Evolutionary conservation across 2,797 vertebrate genomes (phyloP).

Genomic region (Eremophila alpestris): DNA sequence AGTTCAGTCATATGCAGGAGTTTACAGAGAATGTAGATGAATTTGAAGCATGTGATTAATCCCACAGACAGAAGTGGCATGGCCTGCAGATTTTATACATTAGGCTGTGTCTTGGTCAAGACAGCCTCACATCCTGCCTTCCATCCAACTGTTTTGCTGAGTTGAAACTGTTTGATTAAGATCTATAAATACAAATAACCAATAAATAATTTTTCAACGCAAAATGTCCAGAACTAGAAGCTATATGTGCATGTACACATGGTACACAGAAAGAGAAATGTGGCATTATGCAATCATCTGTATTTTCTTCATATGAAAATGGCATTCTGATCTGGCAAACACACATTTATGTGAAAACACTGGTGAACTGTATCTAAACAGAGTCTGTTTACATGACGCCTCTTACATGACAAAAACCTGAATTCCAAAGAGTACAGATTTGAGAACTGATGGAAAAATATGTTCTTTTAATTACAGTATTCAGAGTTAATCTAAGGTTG

Average conservation of each 20-base stretch:
- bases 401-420: not conserved
- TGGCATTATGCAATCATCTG: not conserved
- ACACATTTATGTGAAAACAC: not conserved
- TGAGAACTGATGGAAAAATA: slow-evolving; percentile 6
- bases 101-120: not conserved
- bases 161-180: not conserved
- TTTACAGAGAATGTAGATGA: not conserved
- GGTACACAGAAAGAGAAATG: not conserved
- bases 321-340: not conserved
- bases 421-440: not conserved
- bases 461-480: slow-evolving; percentile 17
- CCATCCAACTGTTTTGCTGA: not conserved
- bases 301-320: not conserved
- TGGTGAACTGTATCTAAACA: not conserved
- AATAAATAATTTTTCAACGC: not conserved
- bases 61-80: not conserved
- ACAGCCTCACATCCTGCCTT: not conserved
- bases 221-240: not conserved
- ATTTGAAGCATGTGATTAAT: not conserved
- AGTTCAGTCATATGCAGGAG: not conserved
- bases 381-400: not conserved
- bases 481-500: not conserved
- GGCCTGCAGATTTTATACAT: not conserved
- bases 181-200: not conserved
- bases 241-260: not conserved